Percentiles rank a stretch among this genome's conserved stretches.
Conservation (phyloP, 2,113 vertebrate genomes). For the Calonectris borealis region DNA sequence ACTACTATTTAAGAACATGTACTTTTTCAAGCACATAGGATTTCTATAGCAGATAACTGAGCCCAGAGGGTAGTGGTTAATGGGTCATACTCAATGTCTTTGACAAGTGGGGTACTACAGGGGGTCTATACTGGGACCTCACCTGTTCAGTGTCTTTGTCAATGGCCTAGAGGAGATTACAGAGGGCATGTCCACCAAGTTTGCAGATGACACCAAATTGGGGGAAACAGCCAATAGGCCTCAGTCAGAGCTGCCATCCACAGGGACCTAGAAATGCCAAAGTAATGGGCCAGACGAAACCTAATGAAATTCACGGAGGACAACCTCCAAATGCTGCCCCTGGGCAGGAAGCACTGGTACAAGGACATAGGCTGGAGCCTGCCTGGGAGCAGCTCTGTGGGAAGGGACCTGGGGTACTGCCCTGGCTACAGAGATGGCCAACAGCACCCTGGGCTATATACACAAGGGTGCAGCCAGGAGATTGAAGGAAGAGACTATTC, state of each 20-base stretch:
- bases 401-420: not conserved
- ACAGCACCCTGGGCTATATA: no score
- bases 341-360: not conserved
- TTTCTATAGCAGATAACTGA: not conserved
- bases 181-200: not conserved
- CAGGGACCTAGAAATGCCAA: not conserved
- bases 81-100: not conserved
- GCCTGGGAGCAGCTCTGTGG: not conserved
- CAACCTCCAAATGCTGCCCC: not conserved
- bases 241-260: not conserved
- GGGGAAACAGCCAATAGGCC: not conserved
- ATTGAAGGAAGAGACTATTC: not conserved
- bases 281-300: not conserved
- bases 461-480: not conserved
- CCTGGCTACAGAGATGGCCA: not conserved
- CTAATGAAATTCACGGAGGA: not conserved
- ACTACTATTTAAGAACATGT: not conserved
- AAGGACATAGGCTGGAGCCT: not conserved
- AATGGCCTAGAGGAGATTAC: not conserved
- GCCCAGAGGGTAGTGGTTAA: not conserved
- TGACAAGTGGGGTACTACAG: not conserved
- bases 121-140: rapidly evolving
- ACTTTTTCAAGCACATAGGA: not conserved
- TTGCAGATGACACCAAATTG: not conserved
- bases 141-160: not conserved